These are phyloP conservation scores for Ophion ellenae DNA, from an alignment of 2,888 invertebrate species.

Conservation along the genomic window DNA sequence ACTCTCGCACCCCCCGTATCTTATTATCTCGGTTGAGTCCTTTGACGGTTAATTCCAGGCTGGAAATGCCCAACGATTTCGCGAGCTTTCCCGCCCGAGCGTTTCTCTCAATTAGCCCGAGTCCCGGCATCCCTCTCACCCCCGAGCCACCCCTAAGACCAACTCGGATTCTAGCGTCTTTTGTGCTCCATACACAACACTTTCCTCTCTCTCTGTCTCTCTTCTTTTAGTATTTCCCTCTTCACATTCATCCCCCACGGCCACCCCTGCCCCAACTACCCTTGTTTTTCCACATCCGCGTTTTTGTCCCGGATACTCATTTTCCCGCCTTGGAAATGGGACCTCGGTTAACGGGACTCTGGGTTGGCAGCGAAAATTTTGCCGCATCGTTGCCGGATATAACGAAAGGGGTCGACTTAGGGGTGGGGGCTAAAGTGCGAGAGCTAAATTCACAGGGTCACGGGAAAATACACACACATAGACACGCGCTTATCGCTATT, in stretches of 20 bases:
- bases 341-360: background rate
- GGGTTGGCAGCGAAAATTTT: background rate
- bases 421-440: background rate
- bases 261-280: too few relatives aligned
- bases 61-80: constrained; percentile 57
- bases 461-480: background rate
- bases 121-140: background rate
- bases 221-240: background rate
- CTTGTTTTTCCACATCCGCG: background rate
- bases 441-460: constrained; percentile 10
- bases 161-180: background rate
- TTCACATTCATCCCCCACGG: too few relatives aligned
- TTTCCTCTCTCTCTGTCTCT: background rate
- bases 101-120: constrained; percentile 40
- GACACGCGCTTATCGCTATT: constrained; percentile 47
- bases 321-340: background rate
- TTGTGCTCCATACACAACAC: constrained; percentile 15
- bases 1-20: constrained; percentile 52
- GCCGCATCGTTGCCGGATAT: background rate
- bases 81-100: constrained; percentile 43
- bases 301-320: constrained; percentile 18
- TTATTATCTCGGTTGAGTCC: constrained; percentile 56
- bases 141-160: too few relatives aligned
- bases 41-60: constrained; percentile 64
- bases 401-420: background rate